Evolutionary conservation across 2,888 invertebrate species (phyloP).

Genomic region (Synergus laeviventris): DNA sequence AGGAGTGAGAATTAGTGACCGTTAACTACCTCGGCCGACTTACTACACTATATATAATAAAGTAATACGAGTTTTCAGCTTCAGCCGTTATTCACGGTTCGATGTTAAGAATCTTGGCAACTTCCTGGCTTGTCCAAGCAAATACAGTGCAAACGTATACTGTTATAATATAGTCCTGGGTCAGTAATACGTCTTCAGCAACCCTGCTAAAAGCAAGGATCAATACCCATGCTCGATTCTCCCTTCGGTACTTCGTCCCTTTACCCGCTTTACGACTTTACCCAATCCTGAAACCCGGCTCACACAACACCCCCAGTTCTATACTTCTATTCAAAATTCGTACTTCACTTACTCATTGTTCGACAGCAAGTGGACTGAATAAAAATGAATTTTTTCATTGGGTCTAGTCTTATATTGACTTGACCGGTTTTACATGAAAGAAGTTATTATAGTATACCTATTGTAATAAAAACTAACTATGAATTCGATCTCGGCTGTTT

Average conservation of each 20-base stretch:
- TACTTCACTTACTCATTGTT: not conserved
- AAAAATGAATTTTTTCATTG: no score
- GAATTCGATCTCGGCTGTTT: no score
- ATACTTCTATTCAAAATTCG: not conserved
- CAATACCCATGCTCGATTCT: not conserved
- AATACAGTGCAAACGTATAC: slow-evolving; percentile 2
- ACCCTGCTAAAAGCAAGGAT: not conserved
- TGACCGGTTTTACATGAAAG: no score
- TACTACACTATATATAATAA: slow-evolving; percentile 47
- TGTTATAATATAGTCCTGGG: not conserved
- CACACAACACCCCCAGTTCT: not conserved
- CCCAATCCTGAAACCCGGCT: not conserved
- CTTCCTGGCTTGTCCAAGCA: slow-evolving; percentile 40
- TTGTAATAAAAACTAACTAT: no score
- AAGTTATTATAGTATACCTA: no score
- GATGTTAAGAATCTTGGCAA: slow-evolving; percentile 48
- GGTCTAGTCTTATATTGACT: no score
- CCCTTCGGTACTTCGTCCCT: not conserved
- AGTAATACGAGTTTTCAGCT: not conserved
- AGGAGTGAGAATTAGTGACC: slow-evolving; percentile 53
- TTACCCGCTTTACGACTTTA: not conserved
- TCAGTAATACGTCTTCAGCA: slow-evolving; percentile 1
- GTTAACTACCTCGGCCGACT: slow-evolving; percentile 52
- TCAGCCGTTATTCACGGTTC: slow-evolving; percentile 41
- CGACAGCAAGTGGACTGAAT: not conserved